A percentile compares a stretch with the other conserved stretches of the same genome.
Conservation (phyloP, 2,797 vertebrate species). For the Neomorphus geoffroyi region DNA sequence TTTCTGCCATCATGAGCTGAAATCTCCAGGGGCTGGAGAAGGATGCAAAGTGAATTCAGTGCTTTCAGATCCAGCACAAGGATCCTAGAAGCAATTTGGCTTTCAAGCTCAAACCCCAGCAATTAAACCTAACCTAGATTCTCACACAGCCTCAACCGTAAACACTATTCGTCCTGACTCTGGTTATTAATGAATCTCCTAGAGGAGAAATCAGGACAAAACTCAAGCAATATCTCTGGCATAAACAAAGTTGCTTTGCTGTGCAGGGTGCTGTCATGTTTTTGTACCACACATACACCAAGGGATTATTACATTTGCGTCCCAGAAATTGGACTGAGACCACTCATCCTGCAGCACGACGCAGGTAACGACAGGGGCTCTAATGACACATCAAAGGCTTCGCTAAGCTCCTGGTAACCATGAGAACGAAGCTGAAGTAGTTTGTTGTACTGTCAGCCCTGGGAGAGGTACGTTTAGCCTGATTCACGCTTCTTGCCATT, state of each 20-base stretch:
- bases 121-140: constrained; percentile 67
- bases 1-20: constrained; percentile 36
- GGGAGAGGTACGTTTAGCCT: constrained; percentile 50
- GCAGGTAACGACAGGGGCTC: constrained; percentile 50
- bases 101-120: constrained; percentile 26
- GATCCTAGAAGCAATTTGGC: constrained; percentile 35
- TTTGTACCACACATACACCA: background rate
- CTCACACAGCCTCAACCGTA: constrained; percentile 8
- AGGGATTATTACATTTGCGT: constrained; percentile 55
- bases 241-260: constrained; percentile 25
- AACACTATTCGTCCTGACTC: background rate
- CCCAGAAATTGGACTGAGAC: constrained; percentile 33
- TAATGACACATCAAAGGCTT: constrained; percentile 72
- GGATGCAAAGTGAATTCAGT: background rate
- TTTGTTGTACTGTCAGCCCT: constrained; percentile 49
- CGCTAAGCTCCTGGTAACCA: constrained; percentile 62
- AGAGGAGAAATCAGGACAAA: constrained; percentile 55
- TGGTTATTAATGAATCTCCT: constrained; percentile 46
- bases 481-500: constrained; percentile 51
- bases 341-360: constrained; percentile 35
- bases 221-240: constrained; percentile 4
- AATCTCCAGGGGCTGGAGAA: background rate
- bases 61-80: background rate
- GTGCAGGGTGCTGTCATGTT: constrained; percentile 44
- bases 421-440: constrained; percentile 58